These are phyloP conservation scores for Aspiorhynchus laticeps DNA, from an alignment of 2,113 vertebrate genomes.

Conservation along the genomic window DNA sequence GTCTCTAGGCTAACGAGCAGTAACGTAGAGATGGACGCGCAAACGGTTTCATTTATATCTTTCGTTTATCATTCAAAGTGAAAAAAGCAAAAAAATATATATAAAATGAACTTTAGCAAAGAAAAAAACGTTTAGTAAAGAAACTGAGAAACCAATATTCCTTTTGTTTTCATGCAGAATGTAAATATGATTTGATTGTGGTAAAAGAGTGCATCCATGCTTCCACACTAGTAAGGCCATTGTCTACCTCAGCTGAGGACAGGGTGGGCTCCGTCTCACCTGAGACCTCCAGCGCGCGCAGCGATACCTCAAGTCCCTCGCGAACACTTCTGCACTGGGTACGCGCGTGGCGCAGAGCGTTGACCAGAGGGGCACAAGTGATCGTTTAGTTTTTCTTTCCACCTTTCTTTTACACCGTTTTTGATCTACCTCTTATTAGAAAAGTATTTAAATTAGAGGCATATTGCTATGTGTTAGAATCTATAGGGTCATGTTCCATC, in stretches of 20 bases:
- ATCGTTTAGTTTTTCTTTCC: slow-evolving; percentile 80
- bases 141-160: slow-evolving; percentile 75
- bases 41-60: slow-evolving; percentile 31
- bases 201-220: slow-evolving; percentile 87
- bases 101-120: slow-evolving; percentile 54
- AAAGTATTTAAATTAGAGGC: slow-evolving; percentile 90
- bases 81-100: slow-evolving; percentile 60
- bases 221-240: slow-evolving; percentile 85
- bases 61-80: slow-evolving; percentile 58
- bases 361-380: slow-evolving; percentile 89
- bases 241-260: slow-evolving; percentile 91
- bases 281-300: slow-evolving; percentile 75
- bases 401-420: slow-evolving; percentile 82
- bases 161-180: slow-evolving; percentile 79
- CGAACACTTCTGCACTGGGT: slow-evolving; percentile 80
- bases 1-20: slow-evolving; percentile 79
- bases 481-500: slow-evolving; percentile 76
- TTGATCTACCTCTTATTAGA: slow-evolving; percentile 93
- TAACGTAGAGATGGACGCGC: slow-evolving; percentile 68
- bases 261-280: slow-evolving; percentile 79
- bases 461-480: slow-evolving; percentile 84
- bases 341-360: slow-evolving; percentile 77
- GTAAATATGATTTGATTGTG: slow-evolving; percentile 90
- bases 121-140: slow-evolving; percentile 65
- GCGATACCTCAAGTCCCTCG: slow-evolving; percentile 85